Percentiles rank a stretch among this genome's conserved stretches.
These are phyloP conservation scores for Tautogolabrus adspersus DNA, from an alignment of 2,113 vertebrate genomes.

Conservation along the genomic window DNA sequence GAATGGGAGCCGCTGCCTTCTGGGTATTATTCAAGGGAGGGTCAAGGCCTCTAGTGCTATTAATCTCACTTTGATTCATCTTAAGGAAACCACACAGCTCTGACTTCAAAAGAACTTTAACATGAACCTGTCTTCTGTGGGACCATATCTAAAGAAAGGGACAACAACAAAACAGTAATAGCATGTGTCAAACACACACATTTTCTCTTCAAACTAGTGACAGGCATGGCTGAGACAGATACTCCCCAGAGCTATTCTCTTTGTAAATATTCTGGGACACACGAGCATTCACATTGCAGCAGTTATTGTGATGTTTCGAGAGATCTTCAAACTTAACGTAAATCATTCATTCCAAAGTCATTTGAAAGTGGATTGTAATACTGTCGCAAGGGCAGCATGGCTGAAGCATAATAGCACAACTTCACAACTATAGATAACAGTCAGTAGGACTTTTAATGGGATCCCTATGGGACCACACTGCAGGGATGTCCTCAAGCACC, in stretches of 20 bases:
- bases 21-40: constrained; percentile 7
- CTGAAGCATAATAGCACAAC: constrained; percentile 51
- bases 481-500: constrained; percentile 75
- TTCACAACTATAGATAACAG: constrained; percentile 63
- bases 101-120: background rate
- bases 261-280: constrained; percentile 69
- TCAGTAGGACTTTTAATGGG: constrained; percentile 60
- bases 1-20: background rate
- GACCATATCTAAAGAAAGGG: constrained; percentile 34
- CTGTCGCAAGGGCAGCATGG: constrained; percentile 48
- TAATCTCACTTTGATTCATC: constrained; percentile 42
- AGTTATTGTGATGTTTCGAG: constrained; percentile 27
- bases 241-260: constrained; percentile 68
- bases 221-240: constrained; percentile 70
- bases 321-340: constrained; percentile 44
- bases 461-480: constrained; percentile 64
- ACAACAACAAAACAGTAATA: constrained; percentile 64
- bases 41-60: constrained; percentile 8
- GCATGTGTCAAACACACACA: constrained; percentile 69
- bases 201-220: constrained; percentile 65
- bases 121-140: constrained; percentile 16
- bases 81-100: constrained; percentile 26
- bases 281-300: constrained; percentile 4
- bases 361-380: constrained; percentile 73
- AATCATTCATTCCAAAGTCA: constrained; percentile 73